Base-by-base conservation (phyloP, 2,888 invertebrate species). In the Listrodromus nycthemerus region DNA sequence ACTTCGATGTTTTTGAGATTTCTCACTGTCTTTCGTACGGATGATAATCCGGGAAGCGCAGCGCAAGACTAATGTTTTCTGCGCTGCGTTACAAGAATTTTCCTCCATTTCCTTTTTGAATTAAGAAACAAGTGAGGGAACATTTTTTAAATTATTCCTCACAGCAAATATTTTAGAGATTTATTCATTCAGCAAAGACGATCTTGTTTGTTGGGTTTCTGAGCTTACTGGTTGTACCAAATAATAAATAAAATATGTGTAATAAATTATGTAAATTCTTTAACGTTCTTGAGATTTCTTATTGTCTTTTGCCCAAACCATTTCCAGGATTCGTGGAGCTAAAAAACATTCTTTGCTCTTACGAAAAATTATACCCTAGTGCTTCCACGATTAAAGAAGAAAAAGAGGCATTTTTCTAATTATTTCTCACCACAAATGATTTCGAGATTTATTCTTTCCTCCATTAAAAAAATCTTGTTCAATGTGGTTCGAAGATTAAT, bases 131-230 rank as follows among this genome's bases (percentile, higher is more conserved):
- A 45, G 1, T 1, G 19, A n/a, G 6, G n/a, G n/a, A 50, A 50
- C n/a, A 50, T 50, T 50, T 50, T 16, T 50, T n/a, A n/a, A 50
- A 50, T 50, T n/a, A n/a, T 50, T 50, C 5, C 50, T 50, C n/a
- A 5, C 50, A n/a, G 50, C 50, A 50, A 50, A 50, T 50, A 50
- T 50, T 50, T 33, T 4, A 2, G 50, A 50, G n/a, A 1, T 3
- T 19, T 50, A n/a, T 50, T 50, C n/a, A n/a, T 50, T n/a, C n/a
- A 19, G n/a, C 19, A 19, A n/a, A 50, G 50, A 50, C n/a, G 5
- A 50, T 50, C n/a, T 16, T n/a, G n/a, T n/a, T n/a, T 50, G n/a
- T 50, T 50, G 50, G n/a, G n/a, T 13, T 50, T n/a, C n/a, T 5
- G n/a, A 50, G 50, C 50, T 50, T 2, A n/a, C 5, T 50, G 2